Evolutionary conservation across 2,888 invertebrate genomes (phyloP).

Genomic region (Achlya flavicornis): DNA sequence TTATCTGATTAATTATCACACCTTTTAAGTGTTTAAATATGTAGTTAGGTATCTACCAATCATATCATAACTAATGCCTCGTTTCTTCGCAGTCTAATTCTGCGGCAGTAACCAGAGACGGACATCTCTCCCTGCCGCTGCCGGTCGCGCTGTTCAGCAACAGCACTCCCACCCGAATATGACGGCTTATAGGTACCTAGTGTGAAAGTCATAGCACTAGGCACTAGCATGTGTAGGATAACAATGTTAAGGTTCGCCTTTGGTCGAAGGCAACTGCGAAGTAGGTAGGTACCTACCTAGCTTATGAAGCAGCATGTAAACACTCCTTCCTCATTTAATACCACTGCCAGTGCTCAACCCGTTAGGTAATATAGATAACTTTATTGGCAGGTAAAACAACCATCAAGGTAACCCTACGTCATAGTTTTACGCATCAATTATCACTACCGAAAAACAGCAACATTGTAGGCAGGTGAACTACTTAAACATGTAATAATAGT

Average conservation of each 20-base stretch:
- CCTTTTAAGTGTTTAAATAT: not conserved
- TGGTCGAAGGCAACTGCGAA: too few species aligned
- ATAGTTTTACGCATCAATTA: constrained; percentile 39
- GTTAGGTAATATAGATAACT: not conserved
- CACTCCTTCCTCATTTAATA: not conserved
- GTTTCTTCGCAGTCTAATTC: too few species aligned
- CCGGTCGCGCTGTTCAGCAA: too few species aligned
- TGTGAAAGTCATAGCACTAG: too few species aligned
- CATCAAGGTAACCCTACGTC: constrained; percentile 42
- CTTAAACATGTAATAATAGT: not conserved
- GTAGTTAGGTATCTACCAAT: not conserved
- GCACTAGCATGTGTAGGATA: too few species aligned
- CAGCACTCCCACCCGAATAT: too few species aligned
- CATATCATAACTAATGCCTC: not conserved
- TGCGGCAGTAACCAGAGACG: too few species aligned
- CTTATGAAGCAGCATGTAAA: too few species aligned
- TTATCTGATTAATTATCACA: not conserved
- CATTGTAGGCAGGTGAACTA: constrained; percentile 12
- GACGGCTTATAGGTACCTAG: too few species aligned
- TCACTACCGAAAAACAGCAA: constrained; percentile 22
- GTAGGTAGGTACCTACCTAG: too few species aligned
- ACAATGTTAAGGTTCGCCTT: too few species aligned
- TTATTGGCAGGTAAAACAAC: constrained; percentile 16
- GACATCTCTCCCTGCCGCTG: too few species aligned
- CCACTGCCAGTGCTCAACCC: not conserved